Conservation (phyloP, 2,888 invertebrate species). For the Malthinus flaveolus region DNA sequence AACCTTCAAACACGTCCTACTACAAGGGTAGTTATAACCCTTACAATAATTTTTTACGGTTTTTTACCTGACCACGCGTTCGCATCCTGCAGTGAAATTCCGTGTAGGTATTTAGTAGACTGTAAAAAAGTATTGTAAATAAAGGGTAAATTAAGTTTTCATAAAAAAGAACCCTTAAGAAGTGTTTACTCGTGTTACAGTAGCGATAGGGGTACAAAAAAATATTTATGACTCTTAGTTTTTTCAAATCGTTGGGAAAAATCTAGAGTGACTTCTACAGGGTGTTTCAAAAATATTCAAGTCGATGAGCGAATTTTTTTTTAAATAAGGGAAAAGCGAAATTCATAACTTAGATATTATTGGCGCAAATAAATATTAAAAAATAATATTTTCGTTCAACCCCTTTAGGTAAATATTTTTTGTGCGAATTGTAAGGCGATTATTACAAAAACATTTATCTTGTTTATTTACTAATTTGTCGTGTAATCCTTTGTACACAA, state of each 20-base stretch:
- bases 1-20: constrained; percentile 35
- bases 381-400: too few species aligned
- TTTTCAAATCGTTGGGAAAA: too few species aligned
- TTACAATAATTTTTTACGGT: constrained; percentile 41
- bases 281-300: too few species aligned
- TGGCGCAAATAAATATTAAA: too few species aligned
- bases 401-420: not conserved
- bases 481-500: constrained; percentile 25
- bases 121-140: constrained; percentile 45
- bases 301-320: too few species aligned
- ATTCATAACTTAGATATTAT: too few species aligned
- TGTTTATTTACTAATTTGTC: constrained; percentile 26
- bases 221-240: too few species aligned
- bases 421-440: not conserved
- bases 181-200: not conserved
- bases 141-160: constrained; percentile 39
- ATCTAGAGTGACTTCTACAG: too few species aligned
- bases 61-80: constrained; percentile 47
- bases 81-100: constrained; percentile 14
- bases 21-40: constrained; percentile 42
- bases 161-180: not conserved
- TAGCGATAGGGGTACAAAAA: too few species aligned
- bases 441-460: constrained; percentile 26
- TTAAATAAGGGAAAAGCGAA: too few species aligned
- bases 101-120: constrained; percentile 15